phyloP scores from a whole-genome alignment of 2,797 vertebrate genomes.

The Hemibagrus guttatus region DNA sequence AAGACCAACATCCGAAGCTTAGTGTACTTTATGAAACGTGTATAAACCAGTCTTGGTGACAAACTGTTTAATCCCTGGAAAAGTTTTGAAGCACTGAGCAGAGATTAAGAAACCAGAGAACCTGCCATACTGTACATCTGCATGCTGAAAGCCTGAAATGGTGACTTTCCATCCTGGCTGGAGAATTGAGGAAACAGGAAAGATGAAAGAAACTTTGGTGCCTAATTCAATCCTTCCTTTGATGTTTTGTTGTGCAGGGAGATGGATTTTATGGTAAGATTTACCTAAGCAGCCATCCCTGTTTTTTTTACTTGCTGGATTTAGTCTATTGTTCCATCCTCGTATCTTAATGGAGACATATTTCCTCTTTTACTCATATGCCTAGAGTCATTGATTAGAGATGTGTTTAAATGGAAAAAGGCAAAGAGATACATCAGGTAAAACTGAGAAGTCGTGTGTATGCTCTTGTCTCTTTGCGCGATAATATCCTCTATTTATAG shows the following conservation, averaged over 20 bases:
- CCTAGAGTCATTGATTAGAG: constrained; percentile 24
- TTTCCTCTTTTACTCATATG: constrained; percentile 35
- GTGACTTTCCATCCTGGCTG: constrained; percentile 48
- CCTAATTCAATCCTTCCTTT: constrained; percentile 63
- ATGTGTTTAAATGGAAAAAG: constrained; percentile 31
- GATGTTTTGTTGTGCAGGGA: constrained; percentile 65
- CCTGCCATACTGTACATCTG: constrained; percentile 54
- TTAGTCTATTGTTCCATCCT: constrained; percentile 43
- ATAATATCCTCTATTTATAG: not conserved
- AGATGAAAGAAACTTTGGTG: constrained; percentile 70
- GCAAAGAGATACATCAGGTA: not conserved
- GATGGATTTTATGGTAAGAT: constrained; percentile 49
- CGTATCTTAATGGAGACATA: constrained; percentile 53
- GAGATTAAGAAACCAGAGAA: constrained; percentile 48
- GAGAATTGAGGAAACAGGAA: constrained; percentile 56
- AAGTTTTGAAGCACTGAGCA: constrained; percentile 58
- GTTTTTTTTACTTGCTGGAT: constrained; percentile 28
- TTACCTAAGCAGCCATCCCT: constrained; percentile 47
- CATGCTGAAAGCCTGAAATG: constrained; percentile 45
- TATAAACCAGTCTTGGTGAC: constrained; percentile 14
- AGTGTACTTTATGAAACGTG: constrained; percentile 13
- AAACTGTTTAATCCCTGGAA: constrained; percentile 13
- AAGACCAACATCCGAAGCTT: not conserved
- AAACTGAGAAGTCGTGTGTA: not conserved
- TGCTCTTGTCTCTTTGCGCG: not conserved